Evolutionary conservation across 2,113 vertebrate species (phyloP).

Genomic region (Dermatemys mawii): DNA sequence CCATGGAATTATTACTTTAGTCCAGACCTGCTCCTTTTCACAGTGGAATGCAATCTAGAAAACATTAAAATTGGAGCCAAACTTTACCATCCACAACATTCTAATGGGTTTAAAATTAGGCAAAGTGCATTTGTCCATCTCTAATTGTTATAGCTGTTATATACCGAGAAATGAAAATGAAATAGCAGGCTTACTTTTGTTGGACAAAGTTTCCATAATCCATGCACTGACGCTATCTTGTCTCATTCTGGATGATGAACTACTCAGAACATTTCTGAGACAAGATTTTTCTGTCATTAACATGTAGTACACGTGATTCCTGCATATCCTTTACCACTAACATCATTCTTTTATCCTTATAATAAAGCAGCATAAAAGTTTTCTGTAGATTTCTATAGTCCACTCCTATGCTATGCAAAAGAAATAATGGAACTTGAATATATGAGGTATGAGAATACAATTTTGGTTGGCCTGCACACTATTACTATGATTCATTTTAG

Average conservation of each 20-base stretch:
- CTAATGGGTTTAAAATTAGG: neutral
- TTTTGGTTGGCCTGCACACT: neutral
- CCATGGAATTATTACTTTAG: accelerated
- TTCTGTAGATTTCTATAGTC: neutral
- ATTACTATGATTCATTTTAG: neutral
- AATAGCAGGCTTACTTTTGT: neutral
- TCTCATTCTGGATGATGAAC: neutral
- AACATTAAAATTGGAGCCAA: neutral
- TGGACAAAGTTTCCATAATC: neutral
- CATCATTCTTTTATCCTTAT: neutral
- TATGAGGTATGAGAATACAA: neutral
- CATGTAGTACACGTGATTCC: neutral
- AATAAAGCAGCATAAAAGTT: neutral
- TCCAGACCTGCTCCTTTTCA: neutral
- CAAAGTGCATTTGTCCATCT: neutral
- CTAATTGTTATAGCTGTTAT: neutral
- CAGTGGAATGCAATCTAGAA: neutral
- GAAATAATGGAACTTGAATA: neutral
- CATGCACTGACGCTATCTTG: accelerated
- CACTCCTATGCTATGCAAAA: neutral
- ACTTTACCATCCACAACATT: neutral
- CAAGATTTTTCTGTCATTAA: neutral
- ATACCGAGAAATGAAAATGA: neutral
- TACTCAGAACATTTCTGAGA: neutral
- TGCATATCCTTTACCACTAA: neutral